Conservation (phyloP, 2,113 vertebrate species). For the Mustela lutreola region DNA sequence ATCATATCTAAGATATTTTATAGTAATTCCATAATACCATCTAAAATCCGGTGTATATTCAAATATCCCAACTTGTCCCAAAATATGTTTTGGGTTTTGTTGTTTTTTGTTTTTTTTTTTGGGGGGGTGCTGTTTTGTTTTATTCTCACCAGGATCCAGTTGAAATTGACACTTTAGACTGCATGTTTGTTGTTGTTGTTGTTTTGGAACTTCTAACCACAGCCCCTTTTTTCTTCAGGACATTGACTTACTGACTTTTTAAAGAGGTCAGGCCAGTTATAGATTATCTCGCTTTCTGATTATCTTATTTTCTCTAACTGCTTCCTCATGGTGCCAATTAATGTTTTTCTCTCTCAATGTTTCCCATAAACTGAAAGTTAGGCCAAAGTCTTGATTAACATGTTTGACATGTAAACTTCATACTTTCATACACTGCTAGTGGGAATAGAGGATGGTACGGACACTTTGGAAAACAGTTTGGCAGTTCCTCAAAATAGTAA, state of each 20-base stretch:
- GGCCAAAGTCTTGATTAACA: neutral
- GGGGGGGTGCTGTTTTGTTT: neutral
- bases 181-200: too few relatives aligned
- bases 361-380: conserved; percentile 2
- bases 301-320: neutral
- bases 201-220: neutral
- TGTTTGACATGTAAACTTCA: neutral
- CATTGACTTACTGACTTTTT: neutral
- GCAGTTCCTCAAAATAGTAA: neutral
- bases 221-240: neutral
- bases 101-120: too few relatives aligned
- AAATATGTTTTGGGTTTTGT: too few relatives aligned
- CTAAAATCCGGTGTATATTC: neutral
- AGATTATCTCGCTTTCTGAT: neutral
- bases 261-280: neutral
- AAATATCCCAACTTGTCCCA: neutral
- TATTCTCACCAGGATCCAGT: neutral
- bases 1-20: neutral
- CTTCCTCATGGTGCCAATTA: neutral
- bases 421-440: neutral
- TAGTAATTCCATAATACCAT: neutral
- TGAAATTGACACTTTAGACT: neutral
- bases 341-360: neutral
- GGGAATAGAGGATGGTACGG: neutral
- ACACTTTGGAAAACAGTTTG: neutral